Evolutionary conservation across 2,888 invertebrate species (phyloP).

Genomic region (Drosophila meridiana): DNA sequence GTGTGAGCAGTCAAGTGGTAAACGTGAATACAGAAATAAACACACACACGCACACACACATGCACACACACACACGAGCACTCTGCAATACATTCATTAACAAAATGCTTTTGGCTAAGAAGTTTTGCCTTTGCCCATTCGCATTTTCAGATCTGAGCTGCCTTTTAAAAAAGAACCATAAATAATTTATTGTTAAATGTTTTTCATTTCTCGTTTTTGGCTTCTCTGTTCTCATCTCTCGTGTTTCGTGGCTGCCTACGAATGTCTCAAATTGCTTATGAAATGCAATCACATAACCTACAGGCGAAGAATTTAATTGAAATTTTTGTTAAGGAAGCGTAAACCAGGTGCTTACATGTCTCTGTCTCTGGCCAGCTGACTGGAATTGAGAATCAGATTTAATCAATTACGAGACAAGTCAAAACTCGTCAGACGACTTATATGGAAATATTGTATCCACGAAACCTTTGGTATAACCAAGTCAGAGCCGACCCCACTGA

Average conservation of each 20-base stretch:
- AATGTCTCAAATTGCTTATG: constrained; percentile 22
- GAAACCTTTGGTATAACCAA: constrained; percentile 47
- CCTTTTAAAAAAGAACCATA: constrained; percentile 36
- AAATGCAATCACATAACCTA: constrained; percentile 29
- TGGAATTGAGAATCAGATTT: constrained; percentile 63
- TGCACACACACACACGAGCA: constrained; percentile 19
- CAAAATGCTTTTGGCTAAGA: constrained; percentile 73
- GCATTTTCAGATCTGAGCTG: constrained; percentile 39
- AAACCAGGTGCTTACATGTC: constrained; percentile 44
- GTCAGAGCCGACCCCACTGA: background rate
- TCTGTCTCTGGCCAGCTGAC: constrained; percentile 7
- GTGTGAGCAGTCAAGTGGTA: constrained; percentile 71
- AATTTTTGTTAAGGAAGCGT: constrained; percentile 32
- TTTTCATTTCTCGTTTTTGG: constrained; percentile 6
- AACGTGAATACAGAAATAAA: constrained; percentile 50
- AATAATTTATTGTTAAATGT: constrained; percentile 53
- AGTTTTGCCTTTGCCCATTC: constrained; percentile 57
- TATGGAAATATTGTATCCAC: constrained; percentile 54
- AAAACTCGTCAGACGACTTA: constrained; percentile 57
- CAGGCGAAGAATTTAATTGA: constrained; percentile 40
- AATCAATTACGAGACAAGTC: constrained; percentile 70
- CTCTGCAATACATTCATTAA: constrained; percentile 70
- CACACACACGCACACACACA: constrained; percentile 23
- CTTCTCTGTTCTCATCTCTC: background rate
- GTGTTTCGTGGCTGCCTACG: constrained; percentile 12